Evolutionary conservation across 2,797 vertebrate species (phyloP), one percentile per base, ranked within the genome.

Genomic region (Brotula barbata): DNA sequence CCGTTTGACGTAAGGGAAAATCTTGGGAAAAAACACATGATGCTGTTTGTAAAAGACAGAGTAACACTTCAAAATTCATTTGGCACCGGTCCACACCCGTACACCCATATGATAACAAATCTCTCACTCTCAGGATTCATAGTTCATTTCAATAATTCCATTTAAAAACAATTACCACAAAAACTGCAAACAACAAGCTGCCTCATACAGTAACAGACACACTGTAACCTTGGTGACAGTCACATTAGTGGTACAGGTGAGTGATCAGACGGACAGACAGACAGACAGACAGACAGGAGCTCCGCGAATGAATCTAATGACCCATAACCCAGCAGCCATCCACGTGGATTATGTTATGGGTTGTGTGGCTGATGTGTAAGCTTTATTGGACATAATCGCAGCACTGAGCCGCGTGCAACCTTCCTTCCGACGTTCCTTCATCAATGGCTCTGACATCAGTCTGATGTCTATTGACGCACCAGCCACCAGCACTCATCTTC

Each of bases 401-500:
- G 68, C 23, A 59, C 61, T 66, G 52, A 58, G 61, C 47, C 39
- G 39, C n/a, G 48, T 40, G 1, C 21, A 15, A 50, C 69, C 76
- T 80, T 71, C 65, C 48, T 44, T 71, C 63, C 55, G 54, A 34
- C 59, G 67, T 80, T 62, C 63, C 65, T 72, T 77, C 70, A 71
- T 68, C 60, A 34, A 5, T 71, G 75, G 73, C 62, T 83, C 64
- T 73, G 75, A 71, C 62, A n/a, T 83, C 64, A 71, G 45, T 51
- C 62, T 64, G 60, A 64, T 54, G 17, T 60, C 42, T 36, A 31
- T 41, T 40, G 44, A 25, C 44, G n/a, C 47, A 37, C 50, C 46
- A 58, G 71, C 46, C 34, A 62, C 45, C 20, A 11, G 31, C 31
- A 11, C 33, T 72, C 50, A 56, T 71, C 71, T 39, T 9, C 23